Conservation (phyloP, 1,140 invertebrate genomes). For the Melipona quadrifasciata region DNA sequence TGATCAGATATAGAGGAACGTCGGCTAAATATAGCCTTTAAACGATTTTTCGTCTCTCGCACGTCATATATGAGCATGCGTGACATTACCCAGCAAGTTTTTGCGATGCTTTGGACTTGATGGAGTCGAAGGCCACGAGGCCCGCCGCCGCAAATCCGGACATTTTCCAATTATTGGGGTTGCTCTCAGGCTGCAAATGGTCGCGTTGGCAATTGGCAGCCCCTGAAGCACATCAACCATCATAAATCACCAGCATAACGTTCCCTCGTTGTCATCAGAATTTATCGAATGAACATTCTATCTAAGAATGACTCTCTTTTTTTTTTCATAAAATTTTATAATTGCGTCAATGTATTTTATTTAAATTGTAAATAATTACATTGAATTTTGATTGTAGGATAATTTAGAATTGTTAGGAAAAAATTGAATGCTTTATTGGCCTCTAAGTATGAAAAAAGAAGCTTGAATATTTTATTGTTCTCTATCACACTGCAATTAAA, state of each 20-base stretch:
- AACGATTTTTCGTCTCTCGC: constrained; percentile 38
- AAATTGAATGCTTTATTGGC: background rate
- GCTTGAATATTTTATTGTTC: too few relatives aligned
- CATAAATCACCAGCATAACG: background rate
- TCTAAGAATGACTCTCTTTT: too few relatives aligned
- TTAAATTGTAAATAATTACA: background rate
- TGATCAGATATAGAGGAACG: background rate
- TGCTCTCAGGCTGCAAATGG: constrained; percentile 71
- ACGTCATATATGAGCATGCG: constrained; percentile 9
- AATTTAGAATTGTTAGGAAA: background rate
- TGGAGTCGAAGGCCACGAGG: constrained; percentile 76
- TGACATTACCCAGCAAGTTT: constrained; percentile 76
- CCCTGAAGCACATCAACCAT: constrained; percentile 66
- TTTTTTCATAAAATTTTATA: background rate
- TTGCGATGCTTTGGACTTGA: constrained; percentile 75
- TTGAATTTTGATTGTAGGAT: background rate
- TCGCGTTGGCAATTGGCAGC: constrained; percentile 75
- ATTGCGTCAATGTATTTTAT: too few relatives aligned
- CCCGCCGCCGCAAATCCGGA: constrained; percentile 80
- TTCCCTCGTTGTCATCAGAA: background rate
- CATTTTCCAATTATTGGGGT: constrained; percentile 82
- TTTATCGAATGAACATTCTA: background rate
- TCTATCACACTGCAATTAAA: too few relatives aligned
- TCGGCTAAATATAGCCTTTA: constrained; percentile 20
- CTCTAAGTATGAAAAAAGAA: too few relatives aligned